Base-by-base conservation (phyloP, 2,797 vertebrate genomes). In the Uromys caudimaculatus region DNA sequence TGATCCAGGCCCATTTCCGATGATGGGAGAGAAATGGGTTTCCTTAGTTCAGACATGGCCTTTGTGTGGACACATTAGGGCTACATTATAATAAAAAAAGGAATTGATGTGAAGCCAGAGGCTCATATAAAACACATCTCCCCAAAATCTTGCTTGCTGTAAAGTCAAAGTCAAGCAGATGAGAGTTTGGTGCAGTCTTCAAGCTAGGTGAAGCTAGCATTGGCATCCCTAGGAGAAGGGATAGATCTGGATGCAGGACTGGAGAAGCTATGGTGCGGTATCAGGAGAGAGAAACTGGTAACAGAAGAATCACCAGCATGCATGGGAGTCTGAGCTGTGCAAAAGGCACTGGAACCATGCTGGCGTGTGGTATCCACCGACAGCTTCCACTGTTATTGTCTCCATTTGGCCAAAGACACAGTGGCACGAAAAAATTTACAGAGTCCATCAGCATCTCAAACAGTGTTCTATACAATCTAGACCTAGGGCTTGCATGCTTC, bases 311-410 rank as follows among this genome's bases (percentile, higher is more conserved):
- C 6, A 9, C 12, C 62, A 41, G 23, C 3, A 0, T 38, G n/a
- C 23, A 14, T 9, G 29, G 16, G 32, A 16, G 3, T 11, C 2
- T 1, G 17, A 35, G 41, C 35, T 32, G 0, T 11, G 29, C 12
- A 38, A 60, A 35, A 32, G 50, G 86, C 29, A 32, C 47, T 27
- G 14, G 44, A 29, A n/a, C 41, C 35, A n/a, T 3, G 6, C 2
- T 0, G 21, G 23, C 8, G 0, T 38, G 67, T 32, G 44, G 21
- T 3, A 41, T 52, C 52, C 56, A 8, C 21, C 35, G 29, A 44
- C n/a, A 24, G 14, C 16, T 41, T 44, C 6, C n/a, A 41, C 4
- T 24, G 4, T 17, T 24, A n/a, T n/a, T 62, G 35, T 71, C 44
- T 54, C 62, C 21, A 16, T 75, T 79, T 2, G 9, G 41, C 71